Evolutionary conservation across 1,140 invertebrate species (phyloP).

Genomic region (Ditylenchus dipsaci): DNA sequence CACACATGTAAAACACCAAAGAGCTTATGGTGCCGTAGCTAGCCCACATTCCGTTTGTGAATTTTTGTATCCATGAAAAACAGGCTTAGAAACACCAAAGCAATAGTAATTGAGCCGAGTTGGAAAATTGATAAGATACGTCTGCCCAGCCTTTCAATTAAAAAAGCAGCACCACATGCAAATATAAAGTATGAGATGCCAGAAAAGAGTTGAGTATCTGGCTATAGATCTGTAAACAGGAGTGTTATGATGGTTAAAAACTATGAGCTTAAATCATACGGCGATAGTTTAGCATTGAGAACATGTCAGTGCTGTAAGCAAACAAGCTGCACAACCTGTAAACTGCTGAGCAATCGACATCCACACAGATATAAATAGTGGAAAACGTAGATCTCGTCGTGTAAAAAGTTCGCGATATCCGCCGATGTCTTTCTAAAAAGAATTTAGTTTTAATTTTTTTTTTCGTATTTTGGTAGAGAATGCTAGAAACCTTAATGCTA

Average conservation of each 20-base stretch:
- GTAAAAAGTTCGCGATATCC: conserved; percentile 36
- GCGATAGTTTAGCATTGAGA: conserved; percentile 44
- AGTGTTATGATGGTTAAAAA: not conserved
- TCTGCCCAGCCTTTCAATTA: conserved; percentile 44
- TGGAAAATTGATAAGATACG: conserved; percentile 48
- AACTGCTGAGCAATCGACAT: conserved; percentile 57
- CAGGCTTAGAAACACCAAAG: conserved; percentile 37
- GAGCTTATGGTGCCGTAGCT: conserved; percentile 47
- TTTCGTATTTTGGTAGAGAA: too few relatives aligned
- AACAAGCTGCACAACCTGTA: conserved; percentile 54
- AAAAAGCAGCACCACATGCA: conserved; percentile 46
- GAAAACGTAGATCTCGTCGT: conserved; percentile 36
- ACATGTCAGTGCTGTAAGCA: conserved; percentile 52
- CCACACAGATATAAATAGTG: conserved; percentile 41
- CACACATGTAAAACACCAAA: conserved; percentile 51
- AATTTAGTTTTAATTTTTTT: too few relatives aligned
- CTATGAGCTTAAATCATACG: conserved; percentile 23
- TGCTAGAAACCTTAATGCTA: too few relatives aligned
- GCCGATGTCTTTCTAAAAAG: not conserved
- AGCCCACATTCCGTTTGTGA: conserved; percentile 26
- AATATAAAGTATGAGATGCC: conserved; percentile 53
- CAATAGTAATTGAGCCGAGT: conserved; percentile 38
- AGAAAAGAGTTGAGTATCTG: conserved; percentile 46
- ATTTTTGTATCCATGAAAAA: conserved; percentile 48
- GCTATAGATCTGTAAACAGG: conserved; percentile 21